phyloP scores from a whole-genome alignment of 2,113 vertebrate species.

The Mirza zaza region DNA sequence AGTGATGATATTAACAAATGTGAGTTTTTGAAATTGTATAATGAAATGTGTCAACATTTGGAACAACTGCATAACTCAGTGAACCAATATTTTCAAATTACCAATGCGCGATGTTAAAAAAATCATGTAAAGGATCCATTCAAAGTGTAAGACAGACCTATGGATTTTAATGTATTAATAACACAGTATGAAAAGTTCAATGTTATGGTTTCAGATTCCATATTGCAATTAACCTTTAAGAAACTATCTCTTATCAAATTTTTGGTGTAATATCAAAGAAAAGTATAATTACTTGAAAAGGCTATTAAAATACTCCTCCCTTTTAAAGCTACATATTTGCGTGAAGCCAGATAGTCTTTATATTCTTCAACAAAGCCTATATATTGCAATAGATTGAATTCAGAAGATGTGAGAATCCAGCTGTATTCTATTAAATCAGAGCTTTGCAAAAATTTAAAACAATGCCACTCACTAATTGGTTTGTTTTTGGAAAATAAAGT shows the following conservation, averaged over 20 bases:
- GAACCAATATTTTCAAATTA: slow-evolving; percentile 16
- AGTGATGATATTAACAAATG: neutral
- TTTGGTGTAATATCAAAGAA: neutral
- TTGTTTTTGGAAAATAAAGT: neutral
- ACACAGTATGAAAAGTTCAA: neutral
- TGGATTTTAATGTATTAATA: slow-evolving; percentile 24
- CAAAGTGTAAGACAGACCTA: neutral
- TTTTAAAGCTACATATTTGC: slow-evolving; percentile 30
- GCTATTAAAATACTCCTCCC: neutral
- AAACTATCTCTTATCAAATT: neutral
- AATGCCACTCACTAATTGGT: neutral
- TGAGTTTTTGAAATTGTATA: slow-evolving; percentile 38
- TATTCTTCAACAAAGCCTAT: slow-evolving; percentile 3
- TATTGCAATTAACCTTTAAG: neutral
- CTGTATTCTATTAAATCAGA: slow-evolving; percentile 21
- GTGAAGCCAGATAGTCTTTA: neutral
- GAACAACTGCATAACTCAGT: neutral
- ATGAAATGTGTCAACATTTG: neutral
- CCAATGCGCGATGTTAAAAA: neutral
- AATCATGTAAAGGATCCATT: slow-evolving; percentile 28
- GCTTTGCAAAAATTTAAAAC: slow-evolving; percentile 44
- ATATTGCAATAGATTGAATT: slow-evolving; percentile 1
- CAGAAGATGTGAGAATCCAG: slow-evolving; percentile 6
- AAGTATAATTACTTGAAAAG: neutral
- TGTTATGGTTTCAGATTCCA: slow-evolving; percentile 48